A percentile compares a stretch with the other conserved stretches of the same genome.
Conservation (phyloP, 2,888 invertebrate species). For the Tiphia femorata region DNA sequence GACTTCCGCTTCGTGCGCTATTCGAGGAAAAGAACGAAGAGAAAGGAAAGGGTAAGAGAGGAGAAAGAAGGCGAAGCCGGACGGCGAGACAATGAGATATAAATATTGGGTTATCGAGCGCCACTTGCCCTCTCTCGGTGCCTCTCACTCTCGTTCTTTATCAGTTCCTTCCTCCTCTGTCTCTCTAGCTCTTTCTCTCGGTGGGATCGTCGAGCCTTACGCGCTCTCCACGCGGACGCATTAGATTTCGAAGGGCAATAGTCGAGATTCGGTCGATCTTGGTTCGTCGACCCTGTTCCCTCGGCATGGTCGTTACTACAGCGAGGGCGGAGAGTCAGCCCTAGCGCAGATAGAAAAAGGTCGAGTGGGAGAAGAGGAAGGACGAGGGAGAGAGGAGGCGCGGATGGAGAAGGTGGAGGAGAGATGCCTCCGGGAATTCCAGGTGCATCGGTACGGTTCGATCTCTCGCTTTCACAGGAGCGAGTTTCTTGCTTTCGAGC, state of each 20-base stretch:
- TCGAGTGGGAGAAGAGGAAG: neutral
- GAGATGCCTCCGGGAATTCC: conserved; percentile 37
- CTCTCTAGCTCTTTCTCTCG: neutral
- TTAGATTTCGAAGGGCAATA: too few species aligned
- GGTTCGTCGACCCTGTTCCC: too few species aligned
- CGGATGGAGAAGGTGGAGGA: conserved; percentile 26
- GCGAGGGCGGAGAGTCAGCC: too few species aligned
- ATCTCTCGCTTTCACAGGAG: too few species aligned
- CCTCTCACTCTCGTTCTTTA: too few species aligned
- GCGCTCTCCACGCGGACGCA: too few species aligned
- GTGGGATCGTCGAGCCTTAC: too few species aligned
- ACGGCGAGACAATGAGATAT: conserved; percentile 43
- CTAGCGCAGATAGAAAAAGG: neutral
- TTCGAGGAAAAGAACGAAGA: conserved; percentile 16
- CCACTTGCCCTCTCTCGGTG: too few species aligned
- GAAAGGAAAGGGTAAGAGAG: conserved; percentile 11
- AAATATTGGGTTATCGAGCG: conserved; percentile 42
- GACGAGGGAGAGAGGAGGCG: conserved; percentile 5
- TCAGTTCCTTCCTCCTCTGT: neutral
- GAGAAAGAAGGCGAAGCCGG: conserved; percentile 16
- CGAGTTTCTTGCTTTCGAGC: too few species aligned
- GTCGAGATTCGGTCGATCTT: too few species aligned
- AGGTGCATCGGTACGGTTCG: conserved; percentile 29
- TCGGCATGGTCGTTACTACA: too few species aligned
- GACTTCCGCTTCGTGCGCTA: conserved; percentile 31